Evolutionary conservation across 1,140 invertebrate genomes (phyloP).

Genomic region (Liolophura sinensis): DNA sequence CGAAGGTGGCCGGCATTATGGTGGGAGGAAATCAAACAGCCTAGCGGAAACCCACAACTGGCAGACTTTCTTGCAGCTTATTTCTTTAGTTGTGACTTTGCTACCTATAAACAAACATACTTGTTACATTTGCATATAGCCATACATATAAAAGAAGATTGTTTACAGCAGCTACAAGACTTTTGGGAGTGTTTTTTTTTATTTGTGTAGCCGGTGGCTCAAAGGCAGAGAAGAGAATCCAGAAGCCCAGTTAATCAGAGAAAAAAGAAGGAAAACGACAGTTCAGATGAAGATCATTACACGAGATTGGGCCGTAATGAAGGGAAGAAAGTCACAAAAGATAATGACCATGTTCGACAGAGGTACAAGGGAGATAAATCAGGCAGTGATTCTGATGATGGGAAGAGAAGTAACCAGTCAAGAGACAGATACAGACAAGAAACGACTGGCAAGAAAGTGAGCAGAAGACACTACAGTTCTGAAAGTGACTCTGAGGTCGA

Average conservation of each 20-base stretch:
- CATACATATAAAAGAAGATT: no score
- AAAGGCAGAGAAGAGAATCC: neutral
- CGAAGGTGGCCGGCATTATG: no score
- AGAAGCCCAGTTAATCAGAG: neutral
- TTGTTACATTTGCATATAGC: no score
- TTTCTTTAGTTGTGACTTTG: no score
- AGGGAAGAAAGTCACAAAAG: constrained; percentile 5
- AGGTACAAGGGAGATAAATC: constrained; percentile 17
- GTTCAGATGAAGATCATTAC: neutral
- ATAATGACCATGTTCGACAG: neutral
- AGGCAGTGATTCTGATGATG: constrained; percentile 10
- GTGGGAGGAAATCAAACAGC: no score
- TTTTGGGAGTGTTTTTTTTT: neutral
- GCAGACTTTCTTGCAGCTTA: no score
- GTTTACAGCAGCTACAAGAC: no score
- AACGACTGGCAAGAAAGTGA: constrained; percentile 2
- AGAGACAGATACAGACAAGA: constrained; percentile 17
- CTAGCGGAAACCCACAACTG: no score
- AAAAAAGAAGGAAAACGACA: constrained; percentile 1
- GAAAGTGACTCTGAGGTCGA: neutral
- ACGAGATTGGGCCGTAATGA: neutral
- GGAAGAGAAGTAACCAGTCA: constrained; percentile 9
- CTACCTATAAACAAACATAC: no score
- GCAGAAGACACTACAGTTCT: neutral
- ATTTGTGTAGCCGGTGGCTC: neutral